Evolutionary conservation across 2,888 invertebrate genomes (phyloP), one percentile per base, ranked within the genome.

Genomic region (Strigamia crassipes): DNA sequence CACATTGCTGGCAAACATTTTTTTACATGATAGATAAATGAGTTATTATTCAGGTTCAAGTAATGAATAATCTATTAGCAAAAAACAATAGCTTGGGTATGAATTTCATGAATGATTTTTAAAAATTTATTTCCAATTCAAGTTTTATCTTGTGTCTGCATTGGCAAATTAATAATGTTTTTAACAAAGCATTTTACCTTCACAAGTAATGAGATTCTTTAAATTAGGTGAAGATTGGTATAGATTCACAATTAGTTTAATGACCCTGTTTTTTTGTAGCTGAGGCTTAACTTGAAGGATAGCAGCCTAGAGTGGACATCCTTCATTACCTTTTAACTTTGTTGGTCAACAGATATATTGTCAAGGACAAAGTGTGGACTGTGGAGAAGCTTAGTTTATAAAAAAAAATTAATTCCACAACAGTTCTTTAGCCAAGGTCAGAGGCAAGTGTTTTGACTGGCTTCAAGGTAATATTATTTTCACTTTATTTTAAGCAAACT

Each of bases 231-330:
- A 56, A 56, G 56, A 18, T 18, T 18, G 56, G 56, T 56, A 18
- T 56, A 56, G 56, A 56, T 56, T 56, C 15, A 56, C 56, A 56
- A 56, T 18, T 56, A 56, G 56, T 56, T 56, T 56, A 56, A 56
- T 56, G 56, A 56, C 56, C 18, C 56, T n/a, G 51, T 3, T 18
- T 18, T 56, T 27, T 56, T 56, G 0, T n/a, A 56, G 9, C n/a
- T 56, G 8, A 56, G 56, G 56, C 56, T 56, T 6, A 56, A n/a
- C n/a, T n/a, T 18, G 56, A 56, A 56, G 56, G 56, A 56, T 18
- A 56, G 15, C 56, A 1, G 18, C 56, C n/a, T 18, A 18, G 56
- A 56, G 56, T 56, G 56, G 56, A 18, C 56, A 56, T 56, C 56
- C 56, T 56, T 56, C 56, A 56, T n/a, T 56, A 18, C 1, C 18